These are phyloP conservation scores for Nycticryphes semicollaris DNA, from an alignment of 2,113 vertebrate species.

Conservation along the genomic window DNA sequence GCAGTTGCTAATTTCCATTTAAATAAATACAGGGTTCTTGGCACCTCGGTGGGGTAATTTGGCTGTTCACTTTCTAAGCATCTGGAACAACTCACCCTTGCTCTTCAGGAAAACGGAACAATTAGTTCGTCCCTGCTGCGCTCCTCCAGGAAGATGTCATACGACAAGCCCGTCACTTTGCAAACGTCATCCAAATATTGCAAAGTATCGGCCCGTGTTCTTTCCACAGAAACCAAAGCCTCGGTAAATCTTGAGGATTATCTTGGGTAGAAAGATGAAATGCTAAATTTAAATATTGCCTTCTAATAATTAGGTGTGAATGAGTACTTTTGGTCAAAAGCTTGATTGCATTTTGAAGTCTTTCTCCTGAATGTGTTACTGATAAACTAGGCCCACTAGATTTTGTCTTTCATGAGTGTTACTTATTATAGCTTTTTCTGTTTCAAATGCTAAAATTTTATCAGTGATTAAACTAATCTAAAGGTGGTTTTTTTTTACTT, in stretches of 20 bases:
- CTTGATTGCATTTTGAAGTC: background rate
- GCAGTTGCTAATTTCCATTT: background rate
- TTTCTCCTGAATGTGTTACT: background rate
- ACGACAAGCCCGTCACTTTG: background rate
- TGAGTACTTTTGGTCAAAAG: background rate
- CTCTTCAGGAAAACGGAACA: background rate
- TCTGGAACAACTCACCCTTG: background rate
- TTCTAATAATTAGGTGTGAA: background rate
- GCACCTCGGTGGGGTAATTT: background rate
- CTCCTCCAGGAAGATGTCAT: background rate
- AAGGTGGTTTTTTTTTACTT: conserved; percentile 15
- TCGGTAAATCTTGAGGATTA: background rate
- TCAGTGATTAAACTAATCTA: background rate
- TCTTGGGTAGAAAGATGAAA: background rate
- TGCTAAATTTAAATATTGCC: background rate
- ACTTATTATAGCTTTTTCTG: background rate
- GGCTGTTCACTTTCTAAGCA: background rate
- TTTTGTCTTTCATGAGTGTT: background rate
- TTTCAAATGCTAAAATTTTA: background rate
- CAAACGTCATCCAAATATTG: background rate
- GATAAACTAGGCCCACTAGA: background rate
- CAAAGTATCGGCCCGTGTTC: fast-evolving
- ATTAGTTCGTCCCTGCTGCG: background rate
- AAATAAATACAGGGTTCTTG: background rate
- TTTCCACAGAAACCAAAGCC: background rate